A percentile compares a stretch with the other conserved stretches of the same genome.
These are phyloP conservation scores for Calliphora vomitoria DNA, from an alignment of 2,888 invertebrate species.

Conservation along the genomic window DNA sequence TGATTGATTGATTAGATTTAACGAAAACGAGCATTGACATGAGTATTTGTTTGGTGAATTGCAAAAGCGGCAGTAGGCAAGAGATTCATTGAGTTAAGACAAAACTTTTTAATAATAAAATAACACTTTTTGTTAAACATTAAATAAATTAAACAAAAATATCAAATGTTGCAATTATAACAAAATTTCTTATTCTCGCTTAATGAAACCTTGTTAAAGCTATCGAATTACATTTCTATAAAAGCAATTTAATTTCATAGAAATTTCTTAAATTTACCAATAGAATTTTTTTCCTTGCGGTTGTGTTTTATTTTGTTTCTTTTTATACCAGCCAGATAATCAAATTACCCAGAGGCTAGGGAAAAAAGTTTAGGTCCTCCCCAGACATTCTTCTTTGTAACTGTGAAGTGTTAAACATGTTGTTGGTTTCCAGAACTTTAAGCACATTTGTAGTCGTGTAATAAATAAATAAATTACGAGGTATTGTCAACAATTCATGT, in stretches of 20 bases:
- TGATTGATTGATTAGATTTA: constrained; percentile 61
- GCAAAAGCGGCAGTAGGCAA: too few relatives aligned
- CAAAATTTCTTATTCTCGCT: too few relatives aligned
- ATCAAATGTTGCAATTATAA: neutral
- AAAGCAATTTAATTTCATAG: neutral
- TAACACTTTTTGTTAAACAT: neutral
- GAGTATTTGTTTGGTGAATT: neutral
- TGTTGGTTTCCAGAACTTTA: neutral
- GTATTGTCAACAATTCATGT: constrained; percentile 15
- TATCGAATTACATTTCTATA: neutral
- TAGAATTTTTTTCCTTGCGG: neutral
- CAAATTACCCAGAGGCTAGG: neutral
- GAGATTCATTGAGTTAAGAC: neutral
- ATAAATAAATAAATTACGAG: constrained; percentile 21
- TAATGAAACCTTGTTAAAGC: neutral
- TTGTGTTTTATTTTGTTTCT: neutral
- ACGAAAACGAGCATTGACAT: constrained; percentile 15
- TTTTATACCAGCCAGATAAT: neutral
- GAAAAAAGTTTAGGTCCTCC: neutral
- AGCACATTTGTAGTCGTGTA: neutral
- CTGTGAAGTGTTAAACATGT: constrained; percentile 8
- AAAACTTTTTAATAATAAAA: neutral
- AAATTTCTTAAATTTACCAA: neutral
- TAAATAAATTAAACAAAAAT: neutral
- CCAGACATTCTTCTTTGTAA: neutral